These are phyloP conservation scores for Monodelphis domestica DNA, from an alignment of 2,797 vertebrate genomes.

Conservation along the genomic window DNA sequence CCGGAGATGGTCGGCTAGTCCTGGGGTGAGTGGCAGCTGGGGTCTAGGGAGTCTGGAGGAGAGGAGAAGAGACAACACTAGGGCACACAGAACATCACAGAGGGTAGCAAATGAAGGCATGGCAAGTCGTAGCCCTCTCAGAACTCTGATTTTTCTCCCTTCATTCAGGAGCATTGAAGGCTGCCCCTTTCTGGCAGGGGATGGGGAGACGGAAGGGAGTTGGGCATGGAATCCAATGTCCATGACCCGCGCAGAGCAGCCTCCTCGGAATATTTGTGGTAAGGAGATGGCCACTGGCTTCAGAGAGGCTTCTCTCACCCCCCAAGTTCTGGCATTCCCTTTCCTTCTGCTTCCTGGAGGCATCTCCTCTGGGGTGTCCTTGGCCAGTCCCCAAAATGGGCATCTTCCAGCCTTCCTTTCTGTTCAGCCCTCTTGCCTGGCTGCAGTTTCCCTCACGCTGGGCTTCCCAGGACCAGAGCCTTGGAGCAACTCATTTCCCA, in stretches of 20 bases:
- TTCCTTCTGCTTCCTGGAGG: neutral
- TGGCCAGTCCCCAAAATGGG: neutral
- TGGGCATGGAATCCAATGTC: neutral
- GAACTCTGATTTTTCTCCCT: neutral
- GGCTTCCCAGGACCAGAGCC: neutral
- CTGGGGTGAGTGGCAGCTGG: too few species aligned
- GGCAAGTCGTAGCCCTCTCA: neutral
- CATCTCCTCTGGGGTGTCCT: neutral
- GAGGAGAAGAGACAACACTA: neutral
- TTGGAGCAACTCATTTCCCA: neutral
- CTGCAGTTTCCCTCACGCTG: neutral
- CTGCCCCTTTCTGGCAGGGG: neutral
- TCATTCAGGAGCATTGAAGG: neutral
- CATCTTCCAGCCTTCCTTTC: neutral
- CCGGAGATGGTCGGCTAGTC: neutral
- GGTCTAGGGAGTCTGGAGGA: neutral
- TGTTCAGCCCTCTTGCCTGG: neutral
- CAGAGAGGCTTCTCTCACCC: neutral
- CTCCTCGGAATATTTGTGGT: neutral
- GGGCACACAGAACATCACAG: neutral
- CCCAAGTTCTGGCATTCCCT: neutral
- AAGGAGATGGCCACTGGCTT: neutral
- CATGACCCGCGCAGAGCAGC: neutral
- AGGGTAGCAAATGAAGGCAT: too few species aligned
- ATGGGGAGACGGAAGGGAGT: neutral